Percentiles rank a stretch among this genome's conserved stretches.
Evolutionary conservation across 2,888 invertebrate species (phyloP).

Genomic region (Hydropsyche betteni): DNA sequence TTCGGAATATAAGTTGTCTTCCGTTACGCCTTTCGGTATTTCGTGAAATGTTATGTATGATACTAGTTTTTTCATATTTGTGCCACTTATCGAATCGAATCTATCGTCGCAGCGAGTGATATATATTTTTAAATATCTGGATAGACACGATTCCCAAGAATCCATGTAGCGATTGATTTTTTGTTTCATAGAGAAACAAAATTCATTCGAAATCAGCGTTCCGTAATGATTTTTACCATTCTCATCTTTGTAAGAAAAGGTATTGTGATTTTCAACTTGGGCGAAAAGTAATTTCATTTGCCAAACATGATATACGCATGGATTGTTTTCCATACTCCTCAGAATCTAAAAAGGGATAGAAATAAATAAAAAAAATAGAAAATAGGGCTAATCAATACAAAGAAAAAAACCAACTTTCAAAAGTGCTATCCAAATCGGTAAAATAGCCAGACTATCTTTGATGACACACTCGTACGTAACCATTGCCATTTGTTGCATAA

Average conservation of each 20-base stretch:
- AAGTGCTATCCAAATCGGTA: constrained; percentile 77
- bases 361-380: constrained; percentile 40
- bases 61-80: constrained; percentile 61
- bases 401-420: constrained; percentile 65
- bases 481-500: constrained; percentile 71
- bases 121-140: constrained; percentile 63
- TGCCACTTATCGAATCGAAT: constrained; percentile 56
- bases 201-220: constrained; percentile 69
- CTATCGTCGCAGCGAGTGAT: constrained; percentile 59
- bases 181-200: constrained; percentile 70
- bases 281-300: constrained; percentile 76
- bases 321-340: constrained; percentile 64
- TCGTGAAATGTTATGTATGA: constrained; percentile 69
- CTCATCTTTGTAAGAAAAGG: constrained; percentile 56
- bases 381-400: background rate
- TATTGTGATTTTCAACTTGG: constrained; percentile 63
- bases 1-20: constrained; percentile 54
- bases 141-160: constrained; percentile 64
- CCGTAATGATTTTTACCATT: too few relatives aligned
- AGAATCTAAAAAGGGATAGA: constrained; percentile 63
- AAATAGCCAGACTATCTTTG: constrained; percentile 78
- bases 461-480: constrained; percentile 83
- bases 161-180: constrained; percentile 66
- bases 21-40: constrained; percentile 62
- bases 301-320: constrained; percentile 73